Evolutionary conservation across 2,888 invertebrate genomes (phyloP).

Genomic region (Drosophila mettleri): DNA sequence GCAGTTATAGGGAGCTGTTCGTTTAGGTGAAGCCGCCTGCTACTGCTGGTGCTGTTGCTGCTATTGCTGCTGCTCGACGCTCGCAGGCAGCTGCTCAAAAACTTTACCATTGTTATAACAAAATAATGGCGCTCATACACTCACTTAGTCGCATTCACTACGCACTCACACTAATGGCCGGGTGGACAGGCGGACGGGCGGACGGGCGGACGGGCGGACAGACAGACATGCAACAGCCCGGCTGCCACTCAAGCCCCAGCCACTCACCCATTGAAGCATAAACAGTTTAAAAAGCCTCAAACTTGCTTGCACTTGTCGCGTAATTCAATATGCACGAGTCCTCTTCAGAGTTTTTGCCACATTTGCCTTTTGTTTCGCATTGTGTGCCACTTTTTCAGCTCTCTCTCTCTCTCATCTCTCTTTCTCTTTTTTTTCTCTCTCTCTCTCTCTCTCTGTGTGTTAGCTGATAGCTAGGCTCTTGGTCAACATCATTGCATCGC

Average conservation of each 20-base stretch:
- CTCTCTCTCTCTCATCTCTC: background rate
- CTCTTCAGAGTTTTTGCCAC: conserved; percentile 42
- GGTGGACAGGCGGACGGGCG: background rate
- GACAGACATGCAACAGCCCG: conserved; percentile 16
- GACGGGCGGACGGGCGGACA: background rate
- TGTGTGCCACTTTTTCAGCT: conserved; percentile 31
- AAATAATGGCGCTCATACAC: conserved; percentile 71
- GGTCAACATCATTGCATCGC: conserved; percentile 15
- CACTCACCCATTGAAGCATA: conserved; percentile 42
- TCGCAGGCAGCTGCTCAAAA: conserved; percentile 54
- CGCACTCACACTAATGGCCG: conserved; percentile 35
- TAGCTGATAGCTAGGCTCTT: conserved; percentile 29
- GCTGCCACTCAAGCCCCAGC: conserved; percentile 1
- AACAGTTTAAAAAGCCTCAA: conserved; percentile 77
- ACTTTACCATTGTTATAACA: conserved; percentile 76
- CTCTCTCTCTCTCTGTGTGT: conserved; percentile 18
- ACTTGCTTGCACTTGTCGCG: conserved; percentile 77
- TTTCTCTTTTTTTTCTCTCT: conserved; percentile 1
- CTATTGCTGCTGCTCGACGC: conserved; percentile 9
- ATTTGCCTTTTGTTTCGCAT: conserved; percentile 43
- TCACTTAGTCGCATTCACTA: conserved; percentile 35
- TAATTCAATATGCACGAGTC: conserved; percentile 77
- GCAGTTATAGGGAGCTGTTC: conserved; percentile 38
- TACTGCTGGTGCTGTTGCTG: too few species aligned
- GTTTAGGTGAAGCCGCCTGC: background rate